Evolutionary conservation across 2,888 invertebrate genomes (phyloP).

Genomic region (Philaethria dido): DNA sequence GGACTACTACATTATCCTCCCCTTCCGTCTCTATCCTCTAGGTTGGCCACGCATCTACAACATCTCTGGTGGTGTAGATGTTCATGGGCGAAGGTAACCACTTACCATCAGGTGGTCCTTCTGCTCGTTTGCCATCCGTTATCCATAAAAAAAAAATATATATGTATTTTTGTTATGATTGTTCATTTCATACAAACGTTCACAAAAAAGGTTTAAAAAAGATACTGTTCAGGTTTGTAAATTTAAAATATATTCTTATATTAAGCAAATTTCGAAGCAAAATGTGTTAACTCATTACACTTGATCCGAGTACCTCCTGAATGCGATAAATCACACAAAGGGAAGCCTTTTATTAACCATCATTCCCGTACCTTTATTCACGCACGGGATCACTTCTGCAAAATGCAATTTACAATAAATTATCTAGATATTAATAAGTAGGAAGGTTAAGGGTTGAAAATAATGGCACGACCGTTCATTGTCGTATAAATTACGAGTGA

Average conservation of each 20-base stretch:
- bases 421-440: constrained; percentile 83
- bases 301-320: constrained; percentile 34
- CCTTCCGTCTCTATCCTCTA: too few relatives aligned
- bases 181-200: too few relatives aligned
- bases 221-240: background rate
- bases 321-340: constrained; percentile 41
- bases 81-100: too few relatives aligned
- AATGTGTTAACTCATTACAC: constrained; percentile 31
- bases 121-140: too few relatives aligned
- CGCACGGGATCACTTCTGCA: constrained; percentile 69
- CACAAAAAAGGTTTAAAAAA: too few relatives aligned
- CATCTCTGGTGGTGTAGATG: too few relatives aligned
- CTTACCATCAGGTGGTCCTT: too few relatives aligned
- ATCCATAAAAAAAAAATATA: too few relatives aligned
- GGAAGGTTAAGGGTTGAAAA: constrained; percentile 80
- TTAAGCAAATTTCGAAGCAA: constrained; percentile 19
- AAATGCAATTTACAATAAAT: constrained; percentile 84
- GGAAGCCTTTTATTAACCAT: constrained; percentile 43
- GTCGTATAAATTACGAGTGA: constrained; percentile 81
- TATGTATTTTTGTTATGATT: too few relatives aligned
- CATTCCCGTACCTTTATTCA: constrained; percentile 56
- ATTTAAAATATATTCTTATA: constrained; percentile 7
- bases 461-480: constrained; percentile 79
- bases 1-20: too few relatives aligned
- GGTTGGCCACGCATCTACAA: too few relatives aligned